Evolutionary conservation across 35 echinoderm and acorn worm genomes (phyloP), one percentile per base, ranked within the genome.

Genomic region (Lytechinus variegatus): DNA sequence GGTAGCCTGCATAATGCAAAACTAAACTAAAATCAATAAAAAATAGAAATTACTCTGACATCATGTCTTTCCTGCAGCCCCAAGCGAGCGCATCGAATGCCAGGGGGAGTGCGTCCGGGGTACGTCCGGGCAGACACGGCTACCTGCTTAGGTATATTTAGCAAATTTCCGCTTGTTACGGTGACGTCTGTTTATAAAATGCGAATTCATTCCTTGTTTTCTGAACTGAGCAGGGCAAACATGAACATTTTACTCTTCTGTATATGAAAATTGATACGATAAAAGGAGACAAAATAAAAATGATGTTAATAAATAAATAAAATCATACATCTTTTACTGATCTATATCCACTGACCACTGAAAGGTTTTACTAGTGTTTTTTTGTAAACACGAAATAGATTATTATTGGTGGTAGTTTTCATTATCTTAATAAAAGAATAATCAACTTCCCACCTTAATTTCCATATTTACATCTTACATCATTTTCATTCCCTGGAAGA

Each of bases 41-140:
- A 79, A 79, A 79, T 79, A 79, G n/a, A n/a, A 79, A 79, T 19
- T 24, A 24, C 21, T 7, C 16, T 79, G 66, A 79, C 66, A 79
- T 79, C 66, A n/a, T 24, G 19, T 79, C 66, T 79, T 79, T 79
- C 66, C 66, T 79, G 66, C 16, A 19, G 66, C 66, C 66, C 66
- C 66, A 24, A 79, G 66, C 66, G 7, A 79, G 66, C 19, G 3
- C 66, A 79, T 16, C 19, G 66, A 16, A 79, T 79, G 66, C 66
- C 66, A 79, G 66, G 66, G 66, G 66, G 66, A 79, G 66, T 79
- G 66, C 21, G 66, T 79, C 66, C 66, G 66, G 66, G 66, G 66
- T 79, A 79, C 66, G 66, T 79, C 66, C 66, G 66, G 66, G 16
- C 66, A 79, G 66, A 79, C 66, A 79, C 66, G 66, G 66, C 6